These are phyloP conservation scores for Plutella xylostella DNA, from an alignment of 2,888 invertebrate genomes.

Conservation along the genomic window DNA sequence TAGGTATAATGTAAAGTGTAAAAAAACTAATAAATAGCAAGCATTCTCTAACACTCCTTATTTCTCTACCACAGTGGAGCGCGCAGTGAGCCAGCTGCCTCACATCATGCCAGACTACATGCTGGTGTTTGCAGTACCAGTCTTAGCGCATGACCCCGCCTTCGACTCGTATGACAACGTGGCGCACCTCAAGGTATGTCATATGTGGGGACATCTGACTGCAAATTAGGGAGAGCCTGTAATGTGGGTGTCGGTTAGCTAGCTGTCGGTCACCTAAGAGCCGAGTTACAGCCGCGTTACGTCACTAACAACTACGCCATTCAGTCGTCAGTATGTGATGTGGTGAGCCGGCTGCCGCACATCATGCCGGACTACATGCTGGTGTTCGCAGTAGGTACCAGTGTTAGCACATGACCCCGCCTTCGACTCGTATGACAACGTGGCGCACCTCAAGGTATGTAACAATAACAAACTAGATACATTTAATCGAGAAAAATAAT, in stretches of 20 bases:
- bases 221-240: too few relatives aligned
- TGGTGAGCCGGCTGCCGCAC: constrained; percentile 85
- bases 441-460: constrained; percentile 77
- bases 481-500: too few relatives aligned
- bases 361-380: constrained; percentile 97
- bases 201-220: too few relatives aligned
- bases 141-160: constrained; percentile 92
- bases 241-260: too few relatives aligned
- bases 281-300: too few relatives aligned
- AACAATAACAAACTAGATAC: too few relatives aligned
- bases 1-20: too few relatives aligned
- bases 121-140: constrained; percentile 95
- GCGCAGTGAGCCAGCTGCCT: constrained; percentile 80
- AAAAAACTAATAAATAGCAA: too few relatives aligned
- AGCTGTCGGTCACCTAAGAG: too few relatives aligned
- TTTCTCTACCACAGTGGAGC: constrained; percentile 60
- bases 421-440: constrained; percentile 81
- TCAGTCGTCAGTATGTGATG: too few relatives aligned
- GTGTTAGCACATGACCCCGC: constrained; percentile 93
- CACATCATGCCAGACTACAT: constrained; percentile 97
- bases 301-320: too few relatives aligned
- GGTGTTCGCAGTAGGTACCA: constrained; percentile 96
- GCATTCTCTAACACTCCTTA: too few relatives aligned
- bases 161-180: constrained; percentile 83
- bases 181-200: constrained; percentile 79